Base-by-base conservation (phyloP, 2,888 invertebrate genomes). In the Chorisops tibialis region DNA sequence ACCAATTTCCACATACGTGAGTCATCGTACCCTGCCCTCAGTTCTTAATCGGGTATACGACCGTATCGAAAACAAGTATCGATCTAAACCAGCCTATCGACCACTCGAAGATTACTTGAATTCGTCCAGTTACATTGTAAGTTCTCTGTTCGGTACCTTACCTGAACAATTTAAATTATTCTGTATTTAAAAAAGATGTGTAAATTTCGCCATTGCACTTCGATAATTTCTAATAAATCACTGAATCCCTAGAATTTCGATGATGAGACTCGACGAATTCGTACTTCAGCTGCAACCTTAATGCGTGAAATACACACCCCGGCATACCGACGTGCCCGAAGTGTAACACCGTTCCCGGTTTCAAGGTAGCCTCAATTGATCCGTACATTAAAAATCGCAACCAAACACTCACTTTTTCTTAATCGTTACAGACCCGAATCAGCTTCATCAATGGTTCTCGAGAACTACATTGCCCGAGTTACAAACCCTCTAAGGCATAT, bases 191-290 rank as follows among this genome's bases (percentile, higher is more conserved):
- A n/a, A n/a, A n/a, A n/a, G 11, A 6, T 7, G 19, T 18, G 18
- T 14, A 16, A 18, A 19, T 45, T 45, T 16, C 9, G 19, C 11
- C 18, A 45, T 4, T 6, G 37, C 37, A 9, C 37, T 9, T 9
- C 11, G 11, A 37, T 37, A 37, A 37, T 5, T n/a, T 41, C 14
- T 45, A 11, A 4, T 45, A 45, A 16, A 18, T 16, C 3, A 45
- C 12, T 22, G 38, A 38, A 49, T 18, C 12, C 11, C 14, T 83
- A 93, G 92, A 83, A 84, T 69, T 93, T 92, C 79, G 87, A 90
- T 76, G 90, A 90, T 76, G 91, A 92, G 79, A 87, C 88, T 67
- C 86, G 87, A 73, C 84, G 87, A 70, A 92, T 93, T 74, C 86
- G 91, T 69, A 87, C 90, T 56, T 87, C 88, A 72, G 87, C 91